These are phyloP conservation scores for Agonopterix arenella DNA, from an alignment of 2,888 invertebrate species.

Conservation along the genomic window DNA sequence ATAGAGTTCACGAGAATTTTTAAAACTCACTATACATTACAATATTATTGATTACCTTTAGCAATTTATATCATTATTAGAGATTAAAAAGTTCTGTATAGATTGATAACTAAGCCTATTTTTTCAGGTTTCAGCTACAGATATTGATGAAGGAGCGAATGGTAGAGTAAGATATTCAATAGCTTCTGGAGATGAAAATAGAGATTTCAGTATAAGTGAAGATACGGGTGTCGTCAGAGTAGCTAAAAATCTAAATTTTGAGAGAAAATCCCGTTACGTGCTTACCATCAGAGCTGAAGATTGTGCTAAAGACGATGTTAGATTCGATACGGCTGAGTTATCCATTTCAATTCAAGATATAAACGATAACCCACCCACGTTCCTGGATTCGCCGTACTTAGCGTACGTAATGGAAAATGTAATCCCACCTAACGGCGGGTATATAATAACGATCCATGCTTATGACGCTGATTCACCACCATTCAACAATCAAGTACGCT, in stretches of 20 bases:
- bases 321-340: slow-evolving; percentile 87
- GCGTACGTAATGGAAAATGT: slow-evolving; percentile 96
- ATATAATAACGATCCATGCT: slow-evolving; percentile 89
- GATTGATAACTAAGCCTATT: slow-evolving; percentile 2
- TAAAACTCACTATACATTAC: background rate
- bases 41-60: background rate
- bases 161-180: slow-evolving; percentile 96
- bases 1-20: background rate
- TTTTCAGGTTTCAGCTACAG: slow-evolving; percentile 89
- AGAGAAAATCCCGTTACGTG: slow-evolving; percentile 89
- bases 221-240: slow-evolving; percentile 94
- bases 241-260: slow-evolving; percentile 95
- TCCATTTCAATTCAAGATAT: slow-evolving; percentile 92
- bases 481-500: slow-evolving; percentile 92
- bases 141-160: slow-evolving; percentile 91
- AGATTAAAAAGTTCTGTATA: background rate
- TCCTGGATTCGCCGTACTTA: slow-evolving; percentile 95
- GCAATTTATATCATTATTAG: too few relatives aligned
- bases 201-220: slow-evolving; percentile 94
- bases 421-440: slow-evolving; percentile 86
- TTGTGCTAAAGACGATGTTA: slow-evolving; percentile 84
- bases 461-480: slow-evolving; percentile 94
- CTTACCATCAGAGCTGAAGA: slow-evolving; percentile 93
- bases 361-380: slow-evolving; percentile 95
- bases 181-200: slow-evolving; percentile 90